Conservation (phyloP, 2,113 vertebrate species). For the Actinemys pallida region DNA sequence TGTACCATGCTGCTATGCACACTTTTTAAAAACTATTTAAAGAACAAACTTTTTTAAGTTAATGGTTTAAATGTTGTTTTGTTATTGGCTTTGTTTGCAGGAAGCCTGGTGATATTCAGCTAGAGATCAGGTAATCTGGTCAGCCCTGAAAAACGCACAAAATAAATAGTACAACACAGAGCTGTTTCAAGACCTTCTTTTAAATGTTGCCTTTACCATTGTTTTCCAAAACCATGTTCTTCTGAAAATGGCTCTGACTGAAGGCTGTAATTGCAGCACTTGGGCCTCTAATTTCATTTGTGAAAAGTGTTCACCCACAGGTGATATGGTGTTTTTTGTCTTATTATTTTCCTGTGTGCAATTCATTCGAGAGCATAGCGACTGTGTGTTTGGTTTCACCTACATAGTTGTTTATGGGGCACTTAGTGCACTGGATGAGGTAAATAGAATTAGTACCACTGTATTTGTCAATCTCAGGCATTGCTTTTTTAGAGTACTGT, state of each 20-base stretch:
- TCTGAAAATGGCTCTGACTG: not conserved
- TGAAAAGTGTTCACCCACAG: not conserved
- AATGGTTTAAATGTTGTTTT: constrained; percentile 5
- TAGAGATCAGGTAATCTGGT: constrained; percentile 34
- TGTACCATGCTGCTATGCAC: constrained; percentile 63
- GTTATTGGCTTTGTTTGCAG: not conserved
- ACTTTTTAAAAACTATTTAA: constrained; percentile 57
- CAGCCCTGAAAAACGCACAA: constrained; percentile 46
- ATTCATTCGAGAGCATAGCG: not conserved
- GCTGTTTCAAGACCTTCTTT: constrained; percentile 32
- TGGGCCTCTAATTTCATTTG: rapidly evolving
- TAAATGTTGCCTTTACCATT: not conserved
- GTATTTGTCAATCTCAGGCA: not conserved
- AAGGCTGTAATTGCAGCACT: not conserved
- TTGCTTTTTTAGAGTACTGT: not conserved
- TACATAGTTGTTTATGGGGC: not conserved
- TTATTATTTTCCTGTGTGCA: not conserved
- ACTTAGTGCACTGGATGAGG: not conserved
- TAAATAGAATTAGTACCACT: not conserved
- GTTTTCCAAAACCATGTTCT: rapidly evolving
- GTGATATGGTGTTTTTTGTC: not conserved
- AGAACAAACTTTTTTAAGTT: constrained; percentile 4
- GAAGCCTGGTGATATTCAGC: not conserved
- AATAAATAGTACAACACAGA: constrained; percentile 59
- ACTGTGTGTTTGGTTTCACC: not conserved